These are phyloP conservation scores for Lepidonotus clava DNA, from an alignment of 2,888 invertebrate genomes.

Conservation along the genomic window DNA sequence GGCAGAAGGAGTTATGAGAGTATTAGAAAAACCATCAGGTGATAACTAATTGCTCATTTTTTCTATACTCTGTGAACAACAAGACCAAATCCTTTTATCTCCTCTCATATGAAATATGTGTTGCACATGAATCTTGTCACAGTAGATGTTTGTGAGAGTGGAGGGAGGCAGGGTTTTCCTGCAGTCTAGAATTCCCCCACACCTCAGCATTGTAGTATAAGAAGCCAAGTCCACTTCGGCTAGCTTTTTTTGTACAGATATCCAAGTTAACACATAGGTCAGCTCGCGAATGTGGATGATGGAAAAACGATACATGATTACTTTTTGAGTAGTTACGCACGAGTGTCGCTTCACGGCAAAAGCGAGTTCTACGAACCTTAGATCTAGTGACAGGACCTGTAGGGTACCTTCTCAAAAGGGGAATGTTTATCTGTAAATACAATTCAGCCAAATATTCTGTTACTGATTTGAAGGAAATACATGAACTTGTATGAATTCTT, in stretches of 20 bases:
- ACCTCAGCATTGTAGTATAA: background rate
- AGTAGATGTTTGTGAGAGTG: background rate
- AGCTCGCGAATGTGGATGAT: too few relatives aligned
- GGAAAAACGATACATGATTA: background rate
- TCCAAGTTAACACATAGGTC: too few relatives aligned
- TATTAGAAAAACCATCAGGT: background rate
- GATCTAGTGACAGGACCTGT: too few relatives aligned
- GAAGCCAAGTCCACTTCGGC: background rate
- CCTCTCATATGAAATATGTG: background rate
- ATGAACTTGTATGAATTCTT: too few relatives aligned
- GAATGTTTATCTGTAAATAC: background rate
- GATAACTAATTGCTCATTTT: conserved; percentile 44
- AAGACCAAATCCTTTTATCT: background rate
- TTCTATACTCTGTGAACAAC: background rate
- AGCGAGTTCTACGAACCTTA: too few relatives aligned
- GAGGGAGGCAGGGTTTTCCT: too few relatives aligned
- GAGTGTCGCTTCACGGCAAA: too few relatives aligned
- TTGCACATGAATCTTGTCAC: too few relatives aligned
- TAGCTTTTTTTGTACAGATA: background rate
- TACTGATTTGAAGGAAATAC: background rate
- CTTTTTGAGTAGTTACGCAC: background rate
- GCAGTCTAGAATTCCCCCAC: background rate
- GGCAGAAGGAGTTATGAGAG: background rate
- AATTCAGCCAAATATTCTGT: background rate
- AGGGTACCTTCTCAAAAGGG: too few relatives aligned